Evolutionary conservation across 2,797 vertebrate genomes (phyloP), one percentile per base, ranked within the genome.

Genomic region (Knipowitschia caucasica): DNA sequence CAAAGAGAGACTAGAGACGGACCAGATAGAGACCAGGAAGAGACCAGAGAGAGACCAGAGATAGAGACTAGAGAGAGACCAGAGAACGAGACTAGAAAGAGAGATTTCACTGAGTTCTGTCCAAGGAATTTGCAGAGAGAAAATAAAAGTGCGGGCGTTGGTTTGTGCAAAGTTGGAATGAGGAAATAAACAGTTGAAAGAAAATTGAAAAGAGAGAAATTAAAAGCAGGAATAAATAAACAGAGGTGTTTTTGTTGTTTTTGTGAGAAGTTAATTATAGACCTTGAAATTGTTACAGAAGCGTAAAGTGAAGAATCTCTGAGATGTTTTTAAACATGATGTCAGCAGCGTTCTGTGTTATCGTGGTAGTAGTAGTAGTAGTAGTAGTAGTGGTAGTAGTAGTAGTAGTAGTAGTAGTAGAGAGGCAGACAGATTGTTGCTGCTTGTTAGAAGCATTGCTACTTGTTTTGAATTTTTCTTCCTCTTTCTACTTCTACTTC

Each of bases 81-180:
- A n/a, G n/a, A n/a, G n/a, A n/a, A n/a, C n/a, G n/a, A n/a, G n/a
- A 83, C 84, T 82, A 82, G 63, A 76, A 77, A 55, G 82, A 88
- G 78, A 83, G 83, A 85, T 84, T 84, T 73, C 73, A 71, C 78
- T 75, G 75, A 82, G 78, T 78, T 47, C 71, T 66, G 68, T 70
- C 33, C 43, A 56, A 62, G 55, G 36, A 45, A 33, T 58, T 9
- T 46, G 25, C 25, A 17, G 25, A 29, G 26, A 20, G 10, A 21
- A 31, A 20, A 20, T 30, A 7, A 20, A 47, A 4, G 25, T 46
- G 15, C 1, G 1, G 4, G n/a, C 8, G 7, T n/a, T 17, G 9
- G n/a, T 26, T 46, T 18, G 18, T 29, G 21, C 7, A 7, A 25
- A 14, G 21, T 21, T 10, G 6, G 11, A 43, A 3, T 43, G 35